Base-by-base conservation (phyloP, 2,113 vertebrate genomes). In the Lepus timidus region DNA sequence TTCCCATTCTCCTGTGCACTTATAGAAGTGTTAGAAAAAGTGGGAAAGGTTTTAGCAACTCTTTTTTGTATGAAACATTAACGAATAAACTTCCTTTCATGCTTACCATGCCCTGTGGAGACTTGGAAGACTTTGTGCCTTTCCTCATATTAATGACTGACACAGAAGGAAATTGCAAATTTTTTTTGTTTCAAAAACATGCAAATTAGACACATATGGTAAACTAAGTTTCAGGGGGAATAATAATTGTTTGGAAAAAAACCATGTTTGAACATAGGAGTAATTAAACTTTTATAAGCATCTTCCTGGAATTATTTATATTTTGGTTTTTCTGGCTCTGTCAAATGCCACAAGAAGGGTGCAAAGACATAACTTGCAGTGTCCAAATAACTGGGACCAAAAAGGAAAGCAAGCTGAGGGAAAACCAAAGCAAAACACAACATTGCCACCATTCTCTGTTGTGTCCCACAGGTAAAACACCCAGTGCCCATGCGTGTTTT, bases 301-400 rank as follows among this genome's bases (percentile, higher is more conserved):
- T 11, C 17, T 85, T 22, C 83, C 64, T 95, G 89, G 20, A 67
- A 73, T 81, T 95, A 88, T 85, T 95, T 88, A 90, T 84, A 70
- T 85, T 76, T 95, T 10, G 61, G 9, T n/a, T 80, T 84, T 93
- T 85, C 33, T 95, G 44, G 52, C 65, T 93, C 71, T 95, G 23
- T 71, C 10, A 67, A 92, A 88, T 93, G 71, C 68, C 73, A 92
- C 61, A 90, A 85, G 71, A 90, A 23, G 81, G 93, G 31, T 88
- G 7, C 9, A 58, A 90, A 96, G 92, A 90, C 67, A 93, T 95
- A 31, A 81, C 9, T 92, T 58, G 70, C n/a, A 36, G 44, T 85
- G 31, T 81, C 33, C 80, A 95, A 88, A 90, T 19, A 76, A 85
- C 76, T 49, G 78, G 17, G 11, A 85, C 11, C 85, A 33, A 93